Evolutionary conservation across 1,140 invertebrate species (phyloP).

Genomic region (Calliphora vicina): DNA sequence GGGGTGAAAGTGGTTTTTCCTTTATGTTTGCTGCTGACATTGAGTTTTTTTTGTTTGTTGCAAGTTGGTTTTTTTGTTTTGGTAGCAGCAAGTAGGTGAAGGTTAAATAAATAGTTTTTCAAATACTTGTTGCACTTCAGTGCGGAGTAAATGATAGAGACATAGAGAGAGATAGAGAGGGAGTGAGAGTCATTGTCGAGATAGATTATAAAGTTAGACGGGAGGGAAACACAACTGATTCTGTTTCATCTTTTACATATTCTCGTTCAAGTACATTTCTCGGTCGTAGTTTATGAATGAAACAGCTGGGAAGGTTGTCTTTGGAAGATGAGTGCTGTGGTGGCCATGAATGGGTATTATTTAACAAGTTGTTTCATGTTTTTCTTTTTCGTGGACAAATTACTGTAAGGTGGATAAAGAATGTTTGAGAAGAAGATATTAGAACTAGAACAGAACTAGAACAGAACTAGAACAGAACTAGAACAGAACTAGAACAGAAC

Average conservation of each 20-base stretch:
- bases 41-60: background rate
- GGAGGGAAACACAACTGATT: background rate
- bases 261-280: background rate
- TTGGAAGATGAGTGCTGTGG: background rate
- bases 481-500: too few species aligned
- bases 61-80: background rate
- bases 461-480: too few species aligned
- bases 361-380: too few species aligned
- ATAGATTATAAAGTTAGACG: background rate
- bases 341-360: too few species aligned
- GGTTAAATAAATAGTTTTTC: background rate
- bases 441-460: too few species aligned
- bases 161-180: background rate
- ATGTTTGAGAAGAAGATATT: too few species aligned
- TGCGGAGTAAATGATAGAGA: too few species aligned
- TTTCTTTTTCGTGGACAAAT: too few species aligned
- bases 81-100: slow-evolving; percentile 7
- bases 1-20: slow-evolving; percentile 2
- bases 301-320: background rate
- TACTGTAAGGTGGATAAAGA: too few species aligned
- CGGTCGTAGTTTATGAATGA: background rate
- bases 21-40: background rate
- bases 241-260: background rate
- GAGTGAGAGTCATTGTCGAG: background rate
- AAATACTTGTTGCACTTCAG: slow-evolving; percentile 11